Percentiles rank a stretch among this genome's conserved stretches.
phyloP scores from a whole-genome alignment of 2,888 invertebrate genomes.

The Drosophila formosana region DNA sequence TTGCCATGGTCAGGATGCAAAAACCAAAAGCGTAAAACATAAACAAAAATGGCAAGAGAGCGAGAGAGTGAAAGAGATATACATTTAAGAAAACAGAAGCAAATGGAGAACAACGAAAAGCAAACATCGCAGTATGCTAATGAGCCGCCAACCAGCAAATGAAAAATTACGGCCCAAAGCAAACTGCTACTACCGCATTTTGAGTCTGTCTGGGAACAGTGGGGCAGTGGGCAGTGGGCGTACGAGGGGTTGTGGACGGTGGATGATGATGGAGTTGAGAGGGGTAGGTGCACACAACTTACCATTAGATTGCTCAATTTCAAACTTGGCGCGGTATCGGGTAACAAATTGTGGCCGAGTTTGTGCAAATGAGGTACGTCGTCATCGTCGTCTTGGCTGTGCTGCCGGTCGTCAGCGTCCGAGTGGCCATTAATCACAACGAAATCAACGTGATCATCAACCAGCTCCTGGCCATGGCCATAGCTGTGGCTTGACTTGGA shows the following conservation, averaged over 20 bases:
- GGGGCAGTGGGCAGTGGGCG: conserved; percentile 1
- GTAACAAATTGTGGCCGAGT: conserved; percentile 77
- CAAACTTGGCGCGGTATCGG: conserved; percentile 84
- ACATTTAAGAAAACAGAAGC: conserved; percentile 31
- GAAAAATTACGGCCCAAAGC: conserved; percentile 56
- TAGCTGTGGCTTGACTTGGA: conserved; percentile 30
- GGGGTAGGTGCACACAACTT: conserved; percentile 65
- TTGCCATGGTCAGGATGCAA: conserved; percentile 65
- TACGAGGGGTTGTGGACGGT: conserved; percentile 5
- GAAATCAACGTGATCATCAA: conserved; percentile 72
- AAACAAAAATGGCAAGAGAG: conserved; percentile 10
- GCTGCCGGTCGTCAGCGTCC: conserved; percentile 37
- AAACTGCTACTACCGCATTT: conserved; percentile 51
- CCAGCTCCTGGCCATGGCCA: conserved; percentile 63
- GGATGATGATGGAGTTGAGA: not conserved
- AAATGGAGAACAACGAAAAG: conserved; percentile 40
- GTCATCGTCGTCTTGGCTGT: conserved; percentile 36
- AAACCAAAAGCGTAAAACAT: conserved; percentile 18
- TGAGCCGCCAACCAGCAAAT: conserved; percentile 64
- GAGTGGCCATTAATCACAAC: conserved; percentile 73
- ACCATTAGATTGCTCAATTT: conserved; percentile 85
- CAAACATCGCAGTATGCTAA: conserved; percentile 69
- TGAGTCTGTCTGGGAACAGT: conserved; percentile 24
- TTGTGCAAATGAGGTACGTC: conserved; percentile 58
- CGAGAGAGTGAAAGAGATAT: not conserved